Base-by-base conservation (phyloP, 2,797 vertebrate genomes). In the Benthosema pterotum region DNA sequence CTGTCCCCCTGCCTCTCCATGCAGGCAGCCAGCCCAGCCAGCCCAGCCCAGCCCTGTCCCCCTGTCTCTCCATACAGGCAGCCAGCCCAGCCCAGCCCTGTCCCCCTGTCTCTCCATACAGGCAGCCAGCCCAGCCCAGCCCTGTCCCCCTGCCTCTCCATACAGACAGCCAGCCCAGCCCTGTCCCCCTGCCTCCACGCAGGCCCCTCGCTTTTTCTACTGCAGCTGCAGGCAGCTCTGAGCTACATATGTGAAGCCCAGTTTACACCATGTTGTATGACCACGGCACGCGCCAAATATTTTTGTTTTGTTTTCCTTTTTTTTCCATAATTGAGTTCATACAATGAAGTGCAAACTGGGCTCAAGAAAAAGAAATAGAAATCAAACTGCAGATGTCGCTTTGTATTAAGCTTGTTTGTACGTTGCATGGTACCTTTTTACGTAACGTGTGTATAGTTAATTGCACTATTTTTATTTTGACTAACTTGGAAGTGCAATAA, bases 401-500 rank as follows among this genome's bases (percentile, higher is more conserved):
- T 87, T 89, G 78, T 88, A 85, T 87, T 83, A 79, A 82, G 79
- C 83, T 88, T 75, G 83, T 90, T 88, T 90, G 75, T 90, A 89
- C 62, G 85, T 84, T 88, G 88, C 87, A 91, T 89, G 92, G 91
- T 93, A 92, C 91, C 68, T 90, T 88, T 90, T 80, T 85, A 83
- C 88, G 88, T 87, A 69, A 84, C 74, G 84, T 80, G 74, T 93
- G 87, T 90, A 87, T 91, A 88, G 83, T 87, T 85, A 73, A 78
- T 92, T 92, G 93, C 93, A 94, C 92, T 93, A 93, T 92, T 89
- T 81, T 91, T 87, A 91, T 89, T 91, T 87, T 83, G 91, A 92
- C 89, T 91, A 91, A 93, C 87, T 86, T 91, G 85, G 86, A 92
- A 87, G 93, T 94, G 92, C 92, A 94, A 93, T 93, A 93, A 92